A percentile compares a stretch with the other conserved stretches of the same genome.
phyloP scores from a whole-genome alignment of 2,888 invertebrate genomes.

The Rhyacophila evoluta region DNA sequence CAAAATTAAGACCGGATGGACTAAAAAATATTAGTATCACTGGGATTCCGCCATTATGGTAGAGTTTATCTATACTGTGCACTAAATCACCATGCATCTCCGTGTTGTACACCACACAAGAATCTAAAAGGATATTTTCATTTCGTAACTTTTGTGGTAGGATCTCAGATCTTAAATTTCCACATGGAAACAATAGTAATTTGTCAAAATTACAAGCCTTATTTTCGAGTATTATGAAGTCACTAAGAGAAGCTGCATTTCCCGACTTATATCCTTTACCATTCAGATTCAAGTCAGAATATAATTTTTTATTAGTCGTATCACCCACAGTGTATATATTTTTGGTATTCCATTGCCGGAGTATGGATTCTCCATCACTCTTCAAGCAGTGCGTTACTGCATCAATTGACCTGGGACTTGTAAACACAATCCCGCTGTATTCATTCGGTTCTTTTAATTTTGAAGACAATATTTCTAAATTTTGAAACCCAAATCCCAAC shows the following conservation, averaged over 20 bases:
- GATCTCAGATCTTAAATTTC: conserved; percentile 69
- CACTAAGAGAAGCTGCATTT: conserved; percentile 68
- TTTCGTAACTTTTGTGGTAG: conserved; percentile 63
- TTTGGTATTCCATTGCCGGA: conserved; percentile 62
- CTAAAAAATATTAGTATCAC: conserved; percentile 72
- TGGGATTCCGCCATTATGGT: conserved; percentile 60
- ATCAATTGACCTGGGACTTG: conserved; percentile 70
- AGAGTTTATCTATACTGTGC: conserved; percentile 57
- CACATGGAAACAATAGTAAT: conserved; percentile 70
- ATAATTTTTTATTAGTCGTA: conserved; percentile 65
- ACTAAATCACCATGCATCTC: conserved; percentile 64
- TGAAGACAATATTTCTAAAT: conserved; percentile 62
- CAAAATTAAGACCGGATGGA: conserved; percentile 70
- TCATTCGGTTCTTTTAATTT: conserved; percentile 63
- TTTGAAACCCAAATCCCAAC: conserved; percentile 67
- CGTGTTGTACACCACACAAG: conserved; percentile 70
- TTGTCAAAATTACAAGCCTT: conserved; percentile 57
- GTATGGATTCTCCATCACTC: conserved; percentile 44
- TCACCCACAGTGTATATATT: conserved; percentile 70
- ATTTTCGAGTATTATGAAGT: conserved; percentile 65
- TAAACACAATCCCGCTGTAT: conserved; percentile 68
- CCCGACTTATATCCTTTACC: conserved; percentile 69
- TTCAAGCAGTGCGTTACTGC: conserved; percentile 64
- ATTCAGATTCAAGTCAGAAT: conserved; percentile 63
- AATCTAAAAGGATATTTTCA: conserved; percentile 63